Percentiles rank a stretch among this genome's conserved stretches.
These are phyloP conservation scores for Eublepharis macularius DNA, from an alignment of 2,113 vertebrate species.

Conservation along the genomic window DNA sequence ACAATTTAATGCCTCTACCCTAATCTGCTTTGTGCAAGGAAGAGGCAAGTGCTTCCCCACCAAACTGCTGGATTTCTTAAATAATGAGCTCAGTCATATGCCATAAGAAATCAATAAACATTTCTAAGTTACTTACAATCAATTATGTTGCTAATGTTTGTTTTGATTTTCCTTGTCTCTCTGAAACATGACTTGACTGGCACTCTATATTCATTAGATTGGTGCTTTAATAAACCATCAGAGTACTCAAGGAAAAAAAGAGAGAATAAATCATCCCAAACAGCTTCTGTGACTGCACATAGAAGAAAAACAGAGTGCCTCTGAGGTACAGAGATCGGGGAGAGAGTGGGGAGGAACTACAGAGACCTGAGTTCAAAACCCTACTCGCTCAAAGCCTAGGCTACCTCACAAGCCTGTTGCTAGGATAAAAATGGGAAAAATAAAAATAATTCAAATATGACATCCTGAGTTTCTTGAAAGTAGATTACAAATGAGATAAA, in stretches of 20 bases:
- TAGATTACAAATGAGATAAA: too few species aligned
- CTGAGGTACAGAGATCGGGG: too few species aligned
- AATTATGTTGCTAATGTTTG: constrained; percentile 20
- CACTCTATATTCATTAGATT: constrained; percentile 21
- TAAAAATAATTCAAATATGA: too few species aligned
- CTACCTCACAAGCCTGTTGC: too few species aligned
- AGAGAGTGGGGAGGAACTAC: not conserved
- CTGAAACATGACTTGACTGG: constrained; percentile 10
- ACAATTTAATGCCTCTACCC: not conserved
- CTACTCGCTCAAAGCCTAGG: not conserved
- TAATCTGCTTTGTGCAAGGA: not conserved
- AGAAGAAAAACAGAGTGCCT: not conserved
- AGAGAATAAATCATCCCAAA: not conserved
- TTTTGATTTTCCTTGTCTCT: constrained; percentile 7
- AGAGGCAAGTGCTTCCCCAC: not conserved
- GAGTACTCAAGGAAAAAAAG: constrained; percentile 7
- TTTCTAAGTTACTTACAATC: constrained; percentile 18
- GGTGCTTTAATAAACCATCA: constrained; percentile 16
- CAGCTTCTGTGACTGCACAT: not conserved
- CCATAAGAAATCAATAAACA: constrained; percentile 21
- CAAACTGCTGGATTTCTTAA: constrained; percentile 7
- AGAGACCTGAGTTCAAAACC: not conserved
- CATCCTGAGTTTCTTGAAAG: too few species aligned
- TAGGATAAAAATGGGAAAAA: too few species aligned
- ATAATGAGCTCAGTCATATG: not conserved